Evolutionary conservation across 2,113 vertebrate species (phyloP).

Genomic region (Furnarius figulus): DNA sequence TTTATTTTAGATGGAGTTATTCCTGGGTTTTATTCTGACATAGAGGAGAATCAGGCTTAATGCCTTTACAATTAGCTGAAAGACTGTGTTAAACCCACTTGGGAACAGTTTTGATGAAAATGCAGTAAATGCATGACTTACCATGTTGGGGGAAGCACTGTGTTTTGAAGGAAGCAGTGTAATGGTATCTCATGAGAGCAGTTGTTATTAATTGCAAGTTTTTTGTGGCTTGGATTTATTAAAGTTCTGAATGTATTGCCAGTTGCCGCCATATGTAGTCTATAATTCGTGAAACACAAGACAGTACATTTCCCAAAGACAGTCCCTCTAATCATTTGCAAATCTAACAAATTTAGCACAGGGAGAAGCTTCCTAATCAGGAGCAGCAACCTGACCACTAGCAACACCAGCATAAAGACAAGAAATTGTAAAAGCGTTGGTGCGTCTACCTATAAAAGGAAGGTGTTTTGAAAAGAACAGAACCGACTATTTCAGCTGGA

Average conservation of each 20-base stretch:
- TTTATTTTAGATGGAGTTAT: background rate
- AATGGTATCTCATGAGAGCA: constrained; percentile 5
- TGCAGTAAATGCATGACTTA: background rate
- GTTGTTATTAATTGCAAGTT: constrained; percentile 27
- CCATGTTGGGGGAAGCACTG: background rate
- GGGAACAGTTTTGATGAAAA: background rate
- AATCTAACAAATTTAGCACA: background rate
- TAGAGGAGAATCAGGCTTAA: background rate
- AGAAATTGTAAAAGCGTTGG: background rate
- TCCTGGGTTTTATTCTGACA: background rate
- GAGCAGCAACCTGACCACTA: background rate
- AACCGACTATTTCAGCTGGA: background rate
- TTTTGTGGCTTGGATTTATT: constrained; percentile 9
- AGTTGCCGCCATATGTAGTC: background rate
- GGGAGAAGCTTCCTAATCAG: background rate
- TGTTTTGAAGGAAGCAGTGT: background rate
- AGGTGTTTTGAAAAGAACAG: background rate
- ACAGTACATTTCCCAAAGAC: background rate
- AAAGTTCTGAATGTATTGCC: constrained; percentile 1
- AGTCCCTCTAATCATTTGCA: background rate
- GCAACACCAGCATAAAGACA: background rate
- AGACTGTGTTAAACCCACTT: background rate
- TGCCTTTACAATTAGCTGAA: background rate
- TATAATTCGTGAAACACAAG: constrained; percentile 10
- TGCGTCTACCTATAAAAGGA: background rate